Conservation (phyloP, 2,888 invertebrate species). For the Argynnis bischoffii region DNA sequence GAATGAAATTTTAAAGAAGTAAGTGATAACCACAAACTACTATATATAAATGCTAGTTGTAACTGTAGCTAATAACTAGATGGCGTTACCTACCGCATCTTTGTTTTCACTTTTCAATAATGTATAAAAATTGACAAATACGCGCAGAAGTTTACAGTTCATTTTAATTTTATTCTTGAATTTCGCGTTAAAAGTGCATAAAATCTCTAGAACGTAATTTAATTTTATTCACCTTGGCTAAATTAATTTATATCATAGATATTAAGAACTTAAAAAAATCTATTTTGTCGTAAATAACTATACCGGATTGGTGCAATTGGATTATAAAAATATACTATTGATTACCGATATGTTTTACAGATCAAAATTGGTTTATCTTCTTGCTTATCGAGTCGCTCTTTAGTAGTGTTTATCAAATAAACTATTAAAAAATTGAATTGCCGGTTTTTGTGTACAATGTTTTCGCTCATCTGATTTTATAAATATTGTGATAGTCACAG, state of each 20-base stretch:
- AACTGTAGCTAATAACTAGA: neutral
- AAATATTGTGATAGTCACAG: conserved; percentile 20
- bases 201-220: neutral
- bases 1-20: too few species aligned
- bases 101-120: conserved; percentile 19
- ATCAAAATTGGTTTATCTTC: neutral
- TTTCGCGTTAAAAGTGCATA: conserved; percentile 20
- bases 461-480: conserved; percentile 25
- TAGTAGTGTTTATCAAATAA: conserved; percentile 9
- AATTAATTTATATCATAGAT: conserved; percentile 10
- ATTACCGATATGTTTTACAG: conserved; percentile 16
- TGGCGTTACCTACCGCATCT: conserved; percentile 2
- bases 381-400: neutral
- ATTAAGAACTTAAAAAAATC: neutral
- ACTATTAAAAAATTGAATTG: conserved; percentile 4
- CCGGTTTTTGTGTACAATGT: conserved; percentile 28
- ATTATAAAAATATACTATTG: conserved; percentile 26
- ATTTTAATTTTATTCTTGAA: conserved; percentile 16
- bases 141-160: conserved; percentile 30
- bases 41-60: too few species aligned
- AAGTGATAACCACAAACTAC: too few species aligned
- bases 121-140: conserved; percentile 32
- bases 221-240: neutral
- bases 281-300: conserved; percentile 25
- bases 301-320: conserved; percentile 28